Conservation (phyloP, 2,113 vertebrate genomes). For the Setophaga petechia region DNA sequence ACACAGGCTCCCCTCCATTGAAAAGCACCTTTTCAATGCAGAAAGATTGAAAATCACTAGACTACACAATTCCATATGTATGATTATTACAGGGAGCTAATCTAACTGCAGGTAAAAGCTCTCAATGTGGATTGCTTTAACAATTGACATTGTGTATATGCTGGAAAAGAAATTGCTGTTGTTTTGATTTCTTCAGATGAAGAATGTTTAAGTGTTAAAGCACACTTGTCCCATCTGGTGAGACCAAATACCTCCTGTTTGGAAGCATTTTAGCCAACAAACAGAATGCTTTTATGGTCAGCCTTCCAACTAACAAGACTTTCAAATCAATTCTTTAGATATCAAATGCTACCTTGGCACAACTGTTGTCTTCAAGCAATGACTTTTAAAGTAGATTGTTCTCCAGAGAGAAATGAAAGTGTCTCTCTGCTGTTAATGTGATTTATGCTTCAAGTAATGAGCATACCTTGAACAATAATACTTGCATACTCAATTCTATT, state of each 20-base stretch:
- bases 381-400: constrained; percentile 7
- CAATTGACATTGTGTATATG: background rate
- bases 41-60: background rate
- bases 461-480: background rate
- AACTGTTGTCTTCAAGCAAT: constrained; percentile 24
- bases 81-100: background rate
- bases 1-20: background rate
- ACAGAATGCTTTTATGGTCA: background rate
- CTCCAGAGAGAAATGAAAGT: constrained; percentile 19
- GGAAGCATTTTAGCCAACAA: background rate
- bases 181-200: background rate
- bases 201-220: background rate
- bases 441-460: background rate
- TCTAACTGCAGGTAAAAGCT: background rate
- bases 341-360: background rate
- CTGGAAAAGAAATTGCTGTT: background rate
- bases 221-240: background rate
- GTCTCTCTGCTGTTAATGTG: background rate
- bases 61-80: background rate
- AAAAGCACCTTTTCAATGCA: background rate
- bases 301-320: background rate
- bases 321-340: constrained; percentile 59
- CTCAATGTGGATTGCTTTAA: background rate
- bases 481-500: background rate
- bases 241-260: background rate